Evolutionary conservation across 2,888 invertebrate genomes (phyloP), one percentile per base, ranked within the genome.

Genomic region (Epinotia ramella): DNA sequence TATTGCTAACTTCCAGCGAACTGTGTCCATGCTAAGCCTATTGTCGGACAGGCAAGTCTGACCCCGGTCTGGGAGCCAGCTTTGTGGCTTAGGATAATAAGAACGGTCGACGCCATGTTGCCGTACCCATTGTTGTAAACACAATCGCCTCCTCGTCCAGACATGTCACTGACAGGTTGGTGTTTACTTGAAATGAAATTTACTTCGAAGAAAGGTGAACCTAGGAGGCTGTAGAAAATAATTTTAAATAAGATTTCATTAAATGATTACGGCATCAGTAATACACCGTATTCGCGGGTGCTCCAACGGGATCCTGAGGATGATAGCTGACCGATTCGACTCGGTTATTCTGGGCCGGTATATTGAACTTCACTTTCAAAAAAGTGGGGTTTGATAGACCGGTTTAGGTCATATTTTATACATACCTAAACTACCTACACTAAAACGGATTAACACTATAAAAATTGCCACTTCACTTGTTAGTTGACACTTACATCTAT

Each of bases 71-170:
- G 66, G 60, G 73, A 60, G 74, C 56, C 57, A 73, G 70, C 77
- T 76, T 79, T 79, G 78, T 76, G 76, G 78, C 76, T 80, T 76
- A 70, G 73, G 67, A 78, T 80, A 78, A 76, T 78, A 78, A 77
- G 76, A 78, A 69, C 78, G 78, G 76, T 76, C 77, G 77, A 67
- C 76, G 49, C 57, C 78, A 62, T 73, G 76, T 67, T 67, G 78
- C 77, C 73, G 7, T 73, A 59, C 60, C 63, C 73, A 73, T 73
- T 73, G 73, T 73, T 73, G 73, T 73, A 66, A 44, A 73, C 73
- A 73, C 73, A 73, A 73, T 73, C 66, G 13, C 33, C 73, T 49
- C 40, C 73, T 49, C 40, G 66, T 49, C 46, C 33, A 24, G 70
- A 73, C 73, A 67, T 67, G 73, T 49, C 33, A 60, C 60, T 73